Percentiles rank a stretch among this genome's conserved stretches.
These are phyloP conservation scores for Parapristionchus giblindavisi DNA, from an alignment of 2,888 invertebrate species.

Conservation along the genomic window DNA sequence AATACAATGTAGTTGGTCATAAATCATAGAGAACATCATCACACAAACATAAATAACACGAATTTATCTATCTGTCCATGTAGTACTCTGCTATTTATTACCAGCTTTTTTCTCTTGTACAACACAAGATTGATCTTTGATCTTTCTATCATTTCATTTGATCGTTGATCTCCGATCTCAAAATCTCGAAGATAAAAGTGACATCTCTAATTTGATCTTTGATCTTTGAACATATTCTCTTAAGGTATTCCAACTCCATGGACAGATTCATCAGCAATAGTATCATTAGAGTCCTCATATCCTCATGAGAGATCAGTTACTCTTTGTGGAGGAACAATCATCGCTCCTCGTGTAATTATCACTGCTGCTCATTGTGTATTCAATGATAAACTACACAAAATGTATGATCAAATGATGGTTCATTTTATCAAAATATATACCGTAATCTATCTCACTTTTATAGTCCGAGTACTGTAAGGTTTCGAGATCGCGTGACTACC, in stretches of 20 bases:
- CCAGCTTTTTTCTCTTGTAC: too few relatives aligned
- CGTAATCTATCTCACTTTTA: background rate
- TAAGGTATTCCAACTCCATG: background rate
- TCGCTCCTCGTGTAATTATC: constrained; percentile 34
- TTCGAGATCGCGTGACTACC: background rate
- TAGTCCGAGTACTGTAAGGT: background rate
- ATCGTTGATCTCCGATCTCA: too few relatives aligned
- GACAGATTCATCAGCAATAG: background rate
- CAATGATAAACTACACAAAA: constrained; percentile 8
- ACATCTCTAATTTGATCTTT: too few relatives aligned
- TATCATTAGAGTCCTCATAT: constrained; percentile 25
- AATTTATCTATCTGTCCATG: too few relatives aligned
- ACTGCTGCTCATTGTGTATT: constrained; percentile 38
- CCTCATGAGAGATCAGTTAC: constrained; percentile 8
- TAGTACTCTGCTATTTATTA: too few relatives aligned
- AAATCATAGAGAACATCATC: too few relatives aligned
- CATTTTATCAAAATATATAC: background rate
- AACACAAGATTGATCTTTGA: too few relatives aligned
- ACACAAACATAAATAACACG: too few relatives aligned
- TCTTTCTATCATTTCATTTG: too few relatives aligned
- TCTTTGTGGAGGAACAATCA: constrained; percentile 35
- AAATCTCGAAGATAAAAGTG: too few relatives aligned
- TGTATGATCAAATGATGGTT: background rate
- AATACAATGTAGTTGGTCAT: too few relatives aligned
- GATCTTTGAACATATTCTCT: background rate